A percentile compares a stretch with the other conserved stretches of the same genome.
phyloP scores from a whole-genome alignment of 2,113 vertebrate species.

The Orientallactaga bullata region DNA sequence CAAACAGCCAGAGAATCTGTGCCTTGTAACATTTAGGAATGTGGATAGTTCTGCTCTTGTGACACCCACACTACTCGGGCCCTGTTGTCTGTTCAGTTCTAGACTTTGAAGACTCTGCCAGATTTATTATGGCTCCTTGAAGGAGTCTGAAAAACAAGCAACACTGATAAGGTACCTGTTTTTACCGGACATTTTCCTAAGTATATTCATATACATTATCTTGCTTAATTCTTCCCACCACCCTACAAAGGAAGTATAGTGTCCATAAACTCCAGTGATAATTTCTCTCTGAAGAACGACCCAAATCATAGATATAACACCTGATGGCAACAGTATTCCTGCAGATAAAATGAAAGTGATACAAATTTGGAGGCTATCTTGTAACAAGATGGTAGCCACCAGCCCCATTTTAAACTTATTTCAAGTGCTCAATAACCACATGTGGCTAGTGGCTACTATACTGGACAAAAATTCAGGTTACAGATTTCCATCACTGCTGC shows the following conservation, averaged over 20 bases:
- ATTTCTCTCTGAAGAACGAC: conserved; percentile 14
- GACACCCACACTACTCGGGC: neutral
- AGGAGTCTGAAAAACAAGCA: neutral
- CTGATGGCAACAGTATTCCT: neutral
- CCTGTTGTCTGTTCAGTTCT: neutral
- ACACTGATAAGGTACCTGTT: neutral
- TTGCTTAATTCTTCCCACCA: neutral
- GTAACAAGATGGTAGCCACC: neutral
- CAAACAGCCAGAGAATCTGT: neutral
- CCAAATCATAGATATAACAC: neutral
- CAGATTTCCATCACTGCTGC: neutral
- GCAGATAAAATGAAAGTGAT: neutral
- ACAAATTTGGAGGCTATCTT: neutral
- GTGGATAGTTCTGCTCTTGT: neutral
- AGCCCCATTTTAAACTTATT: neutral
- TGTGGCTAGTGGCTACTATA: neutral
- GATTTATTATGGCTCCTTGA: neutral
- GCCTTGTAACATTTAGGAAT: neutral
- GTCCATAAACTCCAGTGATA: neutral
- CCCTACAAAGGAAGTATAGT: neutral
- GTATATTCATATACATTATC: neutral
- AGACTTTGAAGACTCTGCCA: neutral
- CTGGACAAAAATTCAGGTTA: neutral
- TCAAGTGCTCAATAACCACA: neutral
- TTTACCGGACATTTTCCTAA: neutral